These are phyloP conservation scores for Eilema griseolum DNA, from an alignment of 2,888 invertebrate genomes.

Conservation along the genomic window DNA sequence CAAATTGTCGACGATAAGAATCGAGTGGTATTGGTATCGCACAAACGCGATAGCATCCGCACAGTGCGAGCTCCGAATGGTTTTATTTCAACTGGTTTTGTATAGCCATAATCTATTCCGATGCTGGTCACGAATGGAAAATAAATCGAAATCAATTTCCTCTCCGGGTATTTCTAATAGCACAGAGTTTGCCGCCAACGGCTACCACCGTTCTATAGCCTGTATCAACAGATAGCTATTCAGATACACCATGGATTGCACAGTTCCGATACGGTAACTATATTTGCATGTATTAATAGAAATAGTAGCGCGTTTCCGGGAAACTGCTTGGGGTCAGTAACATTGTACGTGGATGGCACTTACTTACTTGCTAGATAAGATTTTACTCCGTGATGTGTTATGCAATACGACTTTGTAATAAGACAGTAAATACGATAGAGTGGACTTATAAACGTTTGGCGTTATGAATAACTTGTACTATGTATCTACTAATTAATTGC, in stretches of 20 bases:
- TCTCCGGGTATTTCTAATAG: slow-evolving; percentile 75
- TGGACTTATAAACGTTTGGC: too few species aligned
- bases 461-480: too few species aligned
- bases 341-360: neutral
- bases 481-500: too few species aligned
- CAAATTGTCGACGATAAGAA: slow-evolving; percentile 58
- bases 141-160: slow-evolving; percentile 83
- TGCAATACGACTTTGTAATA: slow-evolving; percentile 4
- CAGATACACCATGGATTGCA: slow-evolving; percentile 21
- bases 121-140: slow-evolving; percentile 77
- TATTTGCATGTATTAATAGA: slow-evolving; percentile 51
- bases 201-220: slow-evolving; percentile 38
- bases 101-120: slow-evolving; percentile 73
- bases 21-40: slow-evolving; percentile 53
- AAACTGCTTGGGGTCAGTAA: slow-evolving; percentile 51
- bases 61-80: slow-evolving; percentile 38
- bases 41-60: slow-evolving; percentile 55
- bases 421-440: neutral
- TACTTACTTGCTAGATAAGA: slow-evolving; percentile 1
- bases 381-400: neutral
- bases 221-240: slow-evolving; percentile 22
- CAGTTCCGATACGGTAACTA: slow-evolving; percentile 44
- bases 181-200: slow-evolving; percentile 58
- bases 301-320: slow-evolving; percentile 54
- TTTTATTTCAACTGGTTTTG: slow-evolving; percentile 62